phyloP scores from a whole-genome alignment of 1,140 invertebrate species.

The Cyphomyrmex costatus region DNA sequence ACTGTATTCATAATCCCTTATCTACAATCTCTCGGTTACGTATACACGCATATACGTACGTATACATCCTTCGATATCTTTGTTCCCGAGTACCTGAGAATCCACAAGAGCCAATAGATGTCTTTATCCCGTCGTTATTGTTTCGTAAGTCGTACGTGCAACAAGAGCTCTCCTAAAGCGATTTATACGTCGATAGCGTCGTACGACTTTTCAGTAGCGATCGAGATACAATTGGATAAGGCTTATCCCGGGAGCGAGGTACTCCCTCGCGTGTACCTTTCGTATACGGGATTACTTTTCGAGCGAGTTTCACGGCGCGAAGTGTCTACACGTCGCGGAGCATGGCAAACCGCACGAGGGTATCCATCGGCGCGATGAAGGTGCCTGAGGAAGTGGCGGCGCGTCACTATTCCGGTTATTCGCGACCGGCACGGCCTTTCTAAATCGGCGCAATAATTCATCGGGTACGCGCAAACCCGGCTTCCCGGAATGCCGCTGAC shows the following conservation, averaged over 20 bases:
- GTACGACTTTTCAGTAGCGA: slow-evolving; percentile 39
- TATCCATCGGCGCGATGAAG: slow-evolving; percentile 26
- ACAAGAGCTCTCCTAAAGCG: slow-evolving; percentile 20
- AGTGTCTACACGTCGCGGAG: neutral
- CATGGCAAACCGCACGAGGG: neutral
- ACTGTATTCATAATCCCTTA: slow-evolving; percentile 44
- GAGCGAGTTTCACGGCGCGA: slow-evolving; percentile 5
- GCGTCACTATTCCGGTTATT: slow-evolving; percentile 44
- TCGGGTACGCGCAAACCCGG: slow-evolving; percentile 72
- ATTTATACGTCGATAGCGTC: slow-evolving; percentile 44
- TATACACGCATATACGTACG: neutral
- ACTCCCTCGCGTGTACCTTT: neutral
- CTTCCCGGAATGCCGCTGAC: slow-evolving; percentile 82
- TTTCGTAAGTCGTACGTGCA: slow-evolving; percentile 35
- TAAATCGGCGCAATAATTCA: slow-evolving; percentile 83
- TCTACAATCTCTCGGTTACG: slow-evolving; percentile 35
- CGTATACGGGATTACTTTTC: neutral
- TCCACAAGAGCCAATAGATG: slow-evolving; percentile 17
- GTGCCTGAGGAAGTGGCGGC: slow-evolving; percentile 50
- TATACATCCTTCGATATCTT: neutral
- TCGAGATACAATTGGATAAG: slow-evolving; percentile 45
- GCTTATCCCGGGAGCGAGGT: neutral
- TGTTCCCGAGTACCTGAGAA: neutral
- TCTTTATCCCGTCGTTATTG: slow-evolving; percentile 19
- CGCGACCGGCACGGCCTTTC: slow-evolving; percentile 64